Evolutionary conservation across 2,113 vertebrate species (phyloP).

Genomic region (Bambusicola thoracicus): DNA sequence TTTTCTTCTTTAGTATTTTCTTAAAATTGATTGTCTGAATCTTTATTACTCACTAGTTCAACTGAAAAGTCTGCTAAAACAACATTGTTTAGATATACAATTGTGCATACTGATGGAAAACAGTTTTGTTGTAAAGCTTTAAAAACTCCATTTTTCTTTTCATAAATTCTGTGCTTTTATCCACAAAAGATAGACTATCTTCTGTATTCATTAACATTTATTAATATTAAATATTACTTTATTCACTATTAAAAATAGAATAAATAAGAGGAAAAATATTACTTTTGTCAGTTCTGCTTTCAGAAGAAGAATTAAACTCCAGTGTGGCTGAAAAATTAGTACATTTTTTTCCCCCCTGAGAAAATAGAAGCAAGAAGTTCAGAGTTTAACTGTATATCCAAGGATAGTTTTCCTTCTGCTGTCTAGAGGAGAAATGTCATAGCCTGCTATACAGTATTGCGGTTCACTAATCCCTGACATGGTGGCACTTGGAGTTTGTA

Average conservation of each 20-base stretch:
- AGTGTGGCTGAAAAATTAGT: background rate
- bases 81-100: background rate
- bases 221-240: too few relatives aligned
- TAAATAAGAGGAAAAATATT: background rate
- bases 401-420: background rate
- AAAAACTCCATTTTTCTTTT: background rate
- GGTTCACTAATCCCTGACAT: background rate
- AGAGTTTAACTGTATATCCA: background rate
- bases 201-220: background rate
- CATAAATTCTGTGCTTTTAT: background rate
- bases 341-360: background rate
- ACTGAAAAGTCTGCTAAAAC: background rate
- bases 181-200: background rate
- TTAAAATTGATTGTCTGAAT: background rate
- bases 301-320: background rate
- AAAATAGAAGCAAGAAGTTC: background rate
- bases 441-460: background rate
- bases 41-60: too few relatives aligned
- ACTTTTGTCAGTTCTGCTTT: background rate
- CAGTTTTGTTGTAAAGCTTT: background rate
- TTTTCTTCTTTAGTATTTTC: background rate
- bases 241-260: too few relatives aligned
- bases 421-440: background rate
- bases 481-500: background rate
- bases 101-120: background rate